Percentiles rank a stretch among this genome's conserved stretches.
Conservation (phyloP, 64 coral and sea anemone species). For the Acropora yongei region DNA sequence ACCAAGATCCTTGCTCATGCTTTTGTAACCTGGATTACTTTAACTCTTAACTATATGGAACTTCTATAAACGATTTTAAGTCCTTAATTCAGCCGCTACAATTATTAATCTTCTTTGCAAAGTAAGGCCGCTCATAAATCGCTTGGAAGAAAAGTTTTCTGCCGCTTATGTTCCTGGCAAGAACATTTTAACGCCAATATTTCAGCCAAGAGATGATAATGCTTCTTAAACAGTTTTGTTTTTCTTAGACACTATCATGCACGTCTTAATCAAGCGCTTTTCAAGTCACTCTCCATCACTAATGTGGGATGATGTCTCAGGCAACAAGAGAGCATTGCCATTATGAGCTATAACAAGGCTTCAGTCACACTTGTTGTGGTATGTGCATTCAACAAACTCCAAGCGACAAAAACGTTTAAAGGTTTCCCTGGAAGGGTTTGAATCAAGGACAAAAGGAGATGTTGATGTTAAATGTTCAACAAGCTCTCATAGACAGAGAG, state of each 20-base stretch:
- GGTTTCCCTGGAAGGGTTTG: neutral
- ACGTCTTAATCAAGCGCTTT: neutral
- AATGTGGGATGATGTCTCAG: neutral
- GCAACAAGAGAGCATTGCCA: neutral
- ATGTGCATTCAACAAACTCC: conserved; percentile 2
- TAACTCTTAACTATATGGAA: no score
- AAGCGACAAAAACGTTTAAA: conserved; percentile 16
- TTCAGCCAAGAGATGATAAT: neutral
- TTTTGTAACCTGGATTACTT: no score
- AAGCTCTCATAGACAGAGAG: neutral
- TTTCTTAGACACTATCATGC: neutral
- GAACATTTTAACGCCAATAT: neutral
- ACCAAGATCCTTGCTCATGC: no score
- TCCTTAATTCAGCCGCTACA: no score
- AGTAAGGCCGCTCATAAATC: no score
- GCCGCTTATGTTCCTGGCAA: no score
- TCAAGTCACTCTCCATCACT: neutral
- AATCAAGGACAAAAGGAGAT: conserved; percentile 13
- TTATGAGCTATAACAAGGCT: neutral
- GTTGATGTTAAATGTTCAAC: neutral
- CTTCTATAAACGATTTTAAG: no score
- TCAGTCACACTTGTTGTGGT: neutral
- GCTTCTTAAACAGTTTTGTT: neutral
- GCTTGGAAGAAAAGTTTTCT: no score
- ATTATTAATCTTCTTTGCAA: no score